phyloP scores from a whole-genome alignment of 2,888 invertebrate genomes.

The Nomada lathburiana region DNA sequence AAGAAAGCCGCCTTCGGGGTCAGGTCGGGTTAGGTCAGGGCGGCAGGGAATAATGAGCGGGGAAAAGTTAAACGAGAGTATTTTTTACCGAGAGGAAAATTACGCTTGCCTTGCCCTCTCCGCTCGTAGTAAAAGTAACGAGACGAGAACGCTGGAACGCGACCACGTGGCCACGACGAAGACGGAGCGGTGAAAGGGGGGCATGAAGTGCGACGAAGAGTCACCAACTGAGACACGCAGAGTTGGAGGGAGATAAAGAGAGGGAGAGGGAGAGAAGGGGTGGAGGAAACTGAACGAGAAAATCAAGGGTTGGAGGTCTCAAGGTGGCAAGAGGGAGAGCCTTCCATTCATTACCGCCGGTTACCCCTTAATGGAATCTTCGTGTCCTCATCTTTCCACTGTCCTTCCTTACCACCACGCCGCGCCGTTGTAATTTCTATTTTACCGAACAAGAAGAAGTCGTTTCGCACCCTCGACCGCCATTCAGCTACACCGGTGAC shows the following conservation, averaged over 20 bases:
- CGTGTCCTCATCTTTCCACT: constrained; percentile 81
- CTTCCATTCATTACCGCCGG: constrained; percentile 83
- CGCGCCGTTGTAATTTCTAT: constrained; percentile 78
- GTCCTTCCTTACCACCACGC: constrained; percentile 71
- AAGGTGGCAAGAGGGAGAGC: constrained; percentile 71
- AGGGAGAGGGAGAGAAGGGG: constrained; percentile 34
- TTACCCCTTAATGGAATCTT: constrained; percentile 83
- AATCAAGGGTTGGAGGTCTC: constrained; percentile 67
- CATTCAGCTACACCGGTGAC: constrained; percentile 62
- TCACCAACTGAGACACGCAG: constrained; percentile 29
- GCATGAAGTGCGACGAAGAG: constrained; percentile 34
- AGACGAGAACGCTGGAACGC: constrained; percentile 63
- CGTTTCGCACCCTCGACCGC: constrained; percentile 73
- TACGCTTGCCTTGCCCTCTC: constrained; percentile 72
- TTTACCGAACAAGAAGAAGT: constrained; percentile 77
- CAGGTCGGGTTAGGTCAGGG: constrained; percentile 83
- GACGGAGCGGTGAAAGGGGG: constrained; percentile 39
- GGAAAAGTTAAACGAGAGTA: constrained; percentile 83
- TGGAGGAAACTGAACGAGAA: constrained; percentile 67
- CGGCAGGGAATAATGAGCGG: constrained; percentile 82
- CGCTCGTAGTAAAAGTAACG: constrained; percentile 68
- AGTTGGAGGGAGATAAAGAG: constrained; percentile 43
- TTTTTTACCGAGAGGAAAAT: constrained; percentile 82
- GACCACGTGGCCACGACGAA: constrained; percentile 49
- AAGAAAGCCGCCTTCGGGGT: constrained; percentile 82